phyloP scores from a whole-genome alignment of 2,797 vertebrate genomes.

The Pseudochaenichthys georgianus region DNA sequence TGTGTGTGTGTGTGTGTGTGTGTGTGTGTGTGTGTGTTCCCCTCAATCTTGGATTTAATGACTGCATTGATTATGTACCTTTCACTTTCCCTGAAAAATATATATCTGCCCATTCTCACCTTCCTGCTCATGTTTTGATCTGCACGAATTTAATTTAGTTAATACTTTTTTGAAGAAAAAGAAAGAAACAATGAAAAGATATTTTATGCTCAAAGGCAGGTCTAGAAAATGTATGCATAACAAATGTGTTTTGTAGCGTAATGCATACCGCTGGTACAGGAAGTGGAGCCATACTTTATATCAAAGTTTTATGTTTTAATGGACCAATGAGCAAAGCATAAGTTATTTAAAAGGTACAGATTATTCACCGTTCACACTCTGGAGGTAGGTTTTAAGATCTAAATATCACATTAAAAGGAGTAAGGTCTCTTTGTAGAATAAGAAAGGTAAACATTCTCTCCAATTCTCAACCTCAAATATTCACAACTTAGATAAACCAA shows the following conservation, averaged over 20 bases:
- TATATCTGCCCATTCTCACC: not conserved
- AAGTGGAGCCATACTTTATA: conserved; percentile 18
- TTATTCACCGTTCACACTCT: not conserved
- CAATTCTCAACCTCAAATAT: conserved; percentile 16
- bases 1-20: not conserved
- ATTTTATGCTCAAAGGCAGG: conserved; percentile 13
- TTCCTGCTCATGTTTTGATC: not conserved
- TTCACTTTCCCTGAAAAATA: not conserved
- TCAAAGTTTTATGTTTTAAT: conserved; percentile 30
- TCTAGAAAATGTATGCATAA: conserved; percentile 10
- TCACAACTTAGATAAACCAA: conserved; percentile 25
- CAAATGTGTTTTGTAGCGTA: conserved; percentile 10
- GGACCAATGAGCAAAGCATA: conserved; percentile 7
- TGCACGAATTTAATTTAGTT: too few species aligned
- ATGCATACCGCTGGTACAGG: conserved; percentile 3
- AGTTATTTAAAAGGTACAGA: conserved; percentile 20
- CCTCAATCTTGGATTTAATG: not conserved
- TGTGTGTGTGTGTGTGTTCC: not conserved
- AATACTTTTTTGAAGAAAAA: conserved; percentile 10
- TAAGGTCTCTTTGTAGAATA: not conserved
- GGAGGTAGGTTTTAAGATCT: conserved; percentile 21
- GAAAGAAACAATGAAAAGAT: not conserved
- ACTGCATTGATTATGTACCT: not conserved
- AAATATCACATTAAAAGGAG: conserved; percentile 6
- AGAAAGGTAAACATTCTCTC: conserved; percentile 23